Evolutionary conservation across 2,113 vertebrate species (phyloP), one percentile per base, ranked within the genome.

Genomic region (Sarotherodon lohbergeri): DNA sequence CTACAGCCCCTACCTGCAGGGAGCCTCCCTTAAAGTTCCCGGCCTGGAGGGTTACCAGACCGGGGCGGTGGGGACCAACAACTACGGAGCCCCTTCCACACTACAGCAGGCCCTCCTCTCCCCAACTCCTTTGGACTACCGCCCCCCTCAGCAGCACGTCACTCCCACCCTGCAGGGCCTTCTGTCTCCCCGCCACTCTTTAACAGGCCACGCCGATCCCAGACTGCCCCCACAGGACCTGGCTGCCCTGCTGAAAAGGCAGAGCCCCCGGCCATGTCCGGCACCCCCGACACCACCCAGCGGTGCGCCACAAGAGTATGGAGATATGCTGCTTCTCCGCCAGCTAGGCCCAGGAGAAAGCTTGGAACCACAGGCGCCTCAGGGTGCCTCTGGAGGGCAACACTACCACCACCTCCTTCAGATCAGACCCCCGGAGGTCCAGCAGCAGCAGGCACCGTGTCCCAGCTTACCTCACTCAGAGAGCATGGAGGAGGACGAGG

Each of bases 401-500:
- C 97, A 98, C 95, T 98, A 98, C 94, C 98, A 98, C 94, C 98
- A 98, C 68, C 97, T 99, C 90, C 93, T 99, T 13, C 98, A 99
- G 93, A 98, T 99, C 92, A 96, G 97, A 94, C 95, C 96, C 1
- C 97, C 97, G 2, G 94, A 96, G 3, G 90, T 94, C 19, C 94
- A 88, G 79, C 89, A 84, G 0, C 94, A 91, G 80, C 94, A 97
- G 94, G 84, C 86, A 0, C 85, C 93, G 0, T 92, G 93, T 22
- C 93, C 96, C 0, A 86, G 94, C 71, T 96, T 99, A 86, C 93
- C 97, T 86, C 98, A 97, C 36, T 98, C 98, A 0, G 99, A 99
- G 96, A 99, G 98, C 97, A 99, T 99, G 98, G 99, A 99, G 92
- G 99, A 99, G 95, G 99, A 99, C 3, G 96, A 97, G 89, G 95